Percentiles rank a stretch among this genome's conserved stretches.
Evolutionary conservation across 2,113 vertebrate genomes (phyloP).

Genomic region (Lamprotornis superbus): DNA sequence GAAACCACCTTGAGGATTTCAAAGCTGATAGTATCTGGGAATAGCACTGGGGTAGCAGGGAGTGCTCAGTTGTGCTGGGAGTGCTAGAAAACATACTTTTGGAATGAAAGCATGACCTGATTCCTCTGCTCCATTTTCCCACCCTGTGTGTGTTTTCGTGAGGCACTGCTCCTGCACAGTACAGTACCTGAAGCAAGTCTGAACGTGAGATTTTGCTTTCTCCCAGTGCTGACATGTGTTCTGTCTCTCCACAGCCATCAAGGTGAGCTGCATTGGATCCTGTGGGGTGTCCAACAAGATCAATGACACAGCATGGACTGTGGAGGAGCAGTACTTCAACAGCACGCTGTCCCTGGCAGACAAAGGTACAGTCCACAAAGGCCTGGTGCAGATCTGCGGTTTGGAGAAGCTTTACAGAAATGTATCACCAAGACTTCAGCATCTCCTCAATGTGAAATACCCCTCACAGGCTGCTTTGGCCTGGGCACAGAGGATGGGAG

Average conservation of each 20-base stretch:
- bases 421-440: not conserved
- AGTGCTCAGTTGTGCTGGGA: not conserved
- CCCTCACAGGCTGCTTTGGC: not conserved
- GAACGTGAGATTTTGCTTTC: not conserved
- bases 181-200: not conserved
- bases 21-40: not conserved
- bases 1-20: not conserved
- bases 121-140: not conserved
- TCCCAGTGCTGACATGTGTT: not conserved
- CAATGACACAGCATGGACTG: constrained; percentile 80
- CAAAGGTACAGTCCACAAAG: constrained; percentile 76
- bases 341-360: constrained; percentile 87
- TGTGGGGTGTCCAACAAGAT: constrained; percentile 88
- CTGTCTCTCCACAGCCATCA: constrained; percentile 80
- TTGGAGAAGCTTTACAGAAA: not conserved
- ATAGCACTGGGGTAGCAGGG: not conserved
- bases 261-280: constrained; percentile 88
- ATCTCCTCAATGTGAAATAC: not conserved
- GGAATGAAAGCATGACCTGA: not conserved
- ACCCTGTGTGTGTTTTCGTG: not conserved
- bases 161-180: not conserved
- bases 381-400: not conserved
- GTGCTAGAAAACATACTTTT: not conserved
- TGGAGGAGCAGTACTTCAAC: constrained; percentile 92
- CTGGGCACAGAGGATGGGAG: not conserved